phyloP scores from a whole-genome alignment of 2,888 invertebrate species.

The Cataglyphis cursor region DNA sequence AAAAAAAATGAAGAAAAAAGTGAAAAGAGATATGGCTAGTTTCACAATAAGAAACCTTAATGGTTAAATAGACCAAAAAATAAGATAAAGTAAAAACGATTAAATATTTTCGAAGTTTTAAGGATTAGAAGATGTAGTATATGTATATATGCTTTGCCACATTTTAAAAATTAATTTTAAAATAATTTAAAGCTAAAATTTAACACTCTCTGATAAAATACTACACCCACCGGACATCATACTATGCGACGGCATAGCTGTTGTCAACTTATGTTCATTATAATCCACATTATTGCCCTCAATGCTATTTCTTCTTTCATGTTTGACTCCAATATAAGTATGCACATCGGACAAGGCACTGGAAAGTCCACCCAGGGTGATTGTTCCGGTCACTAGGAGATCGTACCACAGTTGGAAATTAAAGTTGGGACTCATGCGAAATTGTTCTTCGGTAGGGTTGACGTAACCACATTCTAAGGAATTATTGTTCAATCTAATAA shows the following conservation, averaged over 20 bases:
- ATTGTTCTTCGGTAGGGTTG: conserved; percentile 79
- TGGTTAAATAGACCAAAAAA: neutral
- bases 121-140: neutral
- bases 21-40: no score
- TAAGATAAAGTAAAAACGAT: neutral
- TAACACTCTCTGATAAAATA: neutral
- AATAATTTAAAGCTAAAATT: neutral
- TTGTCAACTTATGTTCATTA: conserved; percentile 81
- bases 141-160: neutral
- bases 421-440: conserved; percentile 80
- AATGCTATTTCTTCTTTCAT: conserved; percentile 77
- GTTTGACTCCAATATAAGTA: conserved; percentile 75
- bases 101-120: neutral
- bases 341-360: conserved; percentile 77
- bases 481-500: conserved; percentile 87
- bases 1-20: neutral
- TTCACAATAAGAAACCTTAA: neutral
- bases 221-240: conserved; percentile 81
- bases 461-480: conserved; percentile 81
- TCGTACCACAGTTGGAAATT: conserved; percentile 84
- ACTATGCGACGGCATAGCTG: conserved; percentile 79
- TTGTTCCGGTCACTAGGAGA: conserved; percentile 81
- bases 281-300: conserved; percentile 83
- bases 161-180: no score
- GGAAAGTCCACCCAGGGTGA: conserved; percentile 83